Evolutionary conservation across 2,888 invertebrate species (phyloP), one percentile per base, ranked within the genome.

Genomic region (Xylota segnis): DNA sequence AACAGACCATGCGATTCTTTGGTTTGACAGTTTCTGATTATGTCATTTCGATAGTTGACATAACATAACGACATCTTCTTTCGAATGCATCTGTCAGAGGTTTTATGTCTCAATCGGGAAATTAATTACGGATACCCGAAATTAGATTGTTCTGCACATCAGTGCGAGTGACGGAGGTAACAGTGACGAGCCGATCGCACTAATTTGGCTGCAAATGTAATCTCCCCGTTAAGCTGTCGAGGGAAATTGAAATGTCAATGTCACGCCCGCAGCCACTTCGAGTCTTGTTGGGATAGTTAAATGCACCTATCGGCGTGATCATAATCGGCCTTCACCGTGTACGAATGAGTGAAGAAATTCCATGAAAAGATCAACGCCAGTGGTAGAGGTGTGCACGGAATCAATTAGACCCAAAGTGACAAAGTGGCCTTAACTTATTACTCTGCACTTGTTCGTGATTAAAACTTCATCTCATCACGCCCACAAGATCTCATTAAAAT

Each of bases 1-100:
- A 81, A 9, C 70, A 54, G 68, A 61, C 75, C 84, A 59, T 81
- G 81, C 75, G 65, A 75, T 75, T 84, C 81, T 79, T 75, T 81
- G 78, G 74, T 83, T 74, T 83, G 78, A 74, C 54, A 72, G 54
- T 72, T 68, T 78, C 16, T 72, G 54, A 63, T 83, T 84, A 84
- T 75, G 81, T 75, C 84, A 71, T 72, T 66, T n/a, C n/a, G 70
- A 61, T 70, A 81, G 84, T n/a, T n/a, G n/a, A 23, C 2, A 47
- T 75, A 52, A 12, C 81, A 81, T 75, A 63, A 78, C 72, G 47
- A 63, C 72, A 65, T 58, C 58, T 29, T n/a, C 75, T 50, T 47
- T 66, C 45, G 10, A 16, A 59, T 47, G 16, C 23, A 65, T 78
- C 34, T 59, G 47, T 40, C n/a, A 32, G 37, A 32, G 56, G 32